Conservation (phyloP, 2,888 invertebrate species). For the Erebia ligea region DNA sequence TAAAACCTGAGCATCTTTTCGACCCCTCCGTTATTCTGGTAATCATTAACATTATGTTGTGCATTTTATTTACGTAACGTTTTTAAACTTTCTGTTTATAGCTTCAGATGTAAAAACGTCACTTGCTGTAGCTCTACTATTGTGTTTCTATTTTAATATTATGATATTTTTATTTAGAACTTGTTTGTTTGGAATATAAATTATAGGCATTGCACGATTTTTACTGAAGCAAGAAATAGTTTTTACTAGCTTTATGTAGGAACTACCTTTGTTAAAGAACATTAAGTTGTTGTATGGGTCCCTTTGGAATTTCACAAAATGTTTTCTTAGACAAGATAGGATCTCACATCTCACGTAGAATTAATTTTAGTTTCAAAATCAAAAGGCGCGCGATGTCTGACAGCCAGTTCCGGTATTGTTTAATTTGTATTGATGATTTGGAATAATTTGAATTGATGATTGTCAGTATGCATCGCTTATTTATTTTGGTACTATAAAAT, state of each 20-base stretch:
- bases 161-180: constrained; percentile 9
- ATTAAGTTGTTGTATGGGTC: no score
- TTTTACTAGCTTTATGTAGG: neutral
- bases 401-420: no score
- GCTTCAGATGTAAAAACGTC: constrained; percentile 18
- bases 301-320: no score
- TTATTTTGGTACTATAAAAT: no score
- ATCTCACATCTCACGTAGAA: no score
- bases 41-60: constrained; percentile 42
- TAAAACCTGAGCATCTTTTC: constrained; percentile 50
- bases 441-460: no score
- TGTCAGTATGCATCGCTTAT: no score
- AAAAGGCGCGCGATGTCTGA: no score
- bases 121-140: neutral
- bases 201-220: neutral
- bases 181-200: constrained; percentile 16
- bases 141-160: constrained; percentile 14
- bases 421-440: no score
- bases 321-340: no score
- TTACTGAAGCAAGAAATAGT: neutral
- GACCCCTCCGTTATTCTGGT: constrained; percentile 36
- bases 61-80: constrained; percentile 24
- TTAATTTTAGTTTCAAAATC: no score
- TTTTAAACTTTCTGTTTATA: constrained; percentile 21
- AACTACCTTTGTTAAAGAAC: no score